A percentile compares a stretch with the other conserved stretches of the same genome.
Evolutionary conservation across 2,888 invertebrate genomes (phyloP).

Genomic region (Drosophila hamatofila): DNA sequence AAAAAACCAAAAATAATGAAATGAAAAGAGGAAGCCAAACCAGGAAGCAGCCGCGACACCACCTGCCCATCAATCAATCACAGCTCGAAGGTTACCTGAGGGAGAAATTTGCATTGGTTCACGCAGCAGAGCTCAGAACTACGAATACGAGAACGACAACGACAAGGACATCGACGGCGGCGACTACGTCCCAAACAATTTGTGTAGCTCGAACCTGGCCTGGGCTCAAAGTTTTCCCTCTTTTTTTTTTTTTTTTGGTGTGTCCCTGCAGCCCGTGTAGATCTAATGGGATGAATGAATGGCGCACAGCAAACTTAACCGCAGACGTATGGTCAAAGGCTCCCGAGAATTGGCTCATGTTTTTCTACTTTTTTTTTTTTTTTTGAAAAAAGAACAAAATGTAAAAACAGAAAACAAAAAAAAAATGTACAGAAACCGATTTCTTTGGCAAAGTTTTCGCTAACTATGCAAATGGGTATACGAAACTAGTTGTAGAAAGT

Average conservation of each 20-base stretch:
- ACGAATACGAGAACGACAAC: constrained; percentile 15
- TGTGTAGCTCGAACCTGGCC: constrained; percentile 47
- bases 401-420: constrained; percentile 18
- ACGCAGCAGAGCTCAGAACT: constrained; percentile 55
- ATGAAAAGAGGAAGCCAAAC: constrained; percentile 10
- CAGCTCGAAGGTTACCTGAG: constrained; percentile 78
- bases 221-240: constrained; percentile 29
- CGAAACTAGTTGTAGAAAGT: not conserved
- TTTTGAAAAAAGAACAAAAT: constrained; percentile 28
- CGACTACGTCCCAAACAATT: constrained; percentile 71
- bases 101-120: constrained; percentile 78
- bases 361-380: constrained; percentile 33
- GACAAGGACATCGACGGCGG: constrained; percentile 1
- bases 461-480: constrained; percentile 25
- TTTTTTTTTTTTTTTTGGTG: not conserved
- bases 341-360: constrained; percentile 74
- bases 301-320: constrained; percentile 69
- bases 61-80: constrained; percentile 75
- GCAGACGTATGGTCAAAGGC: constrained; percentile 77
- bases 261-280: constrained; percentile 22
- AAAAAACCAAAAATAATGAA: not conserved
- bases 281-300: constrained; percentile 56
- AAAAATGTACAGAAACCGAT: constrained; percentile 31
- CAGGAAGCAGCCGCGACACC: constrained; percentile 55
- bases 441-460: constrained; percentile 37